These are phyloP conservation scores for Heliornis fulica DNA, from an alignment of 2,113 vertebrate genomes.

Conservation along the genomic window DNA sequence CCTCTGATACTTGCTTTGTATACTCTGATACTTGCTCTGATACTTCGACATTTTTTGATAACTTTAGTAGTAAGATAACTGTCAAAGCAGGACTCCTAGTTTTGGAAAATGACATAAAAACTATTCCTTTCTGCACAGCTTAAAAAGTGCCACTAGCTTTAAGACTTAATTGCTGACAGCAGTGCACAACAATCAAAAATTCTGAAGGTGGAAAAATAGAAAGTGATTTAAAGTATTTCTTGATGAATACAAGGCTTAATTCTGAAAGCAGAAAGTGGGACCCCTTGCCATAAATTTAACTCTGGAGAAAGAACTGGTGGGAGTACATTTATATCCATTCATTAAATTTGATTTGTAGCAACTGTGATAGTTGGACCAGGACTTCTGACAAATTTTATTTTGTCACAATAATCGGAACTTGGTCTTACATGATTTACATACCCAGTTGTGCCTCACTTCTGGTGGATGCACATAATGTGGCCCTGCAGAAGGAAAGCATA, in stretches of 20 bases:
- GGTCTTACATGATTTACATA: neutral
- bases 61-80: neutral
- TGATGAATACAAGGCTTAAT: neutral
- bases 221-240: neutral
- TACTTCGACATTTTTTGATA: neutral
- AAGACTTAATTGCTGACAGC: neutral
- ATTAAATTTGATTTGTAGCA: neutral
- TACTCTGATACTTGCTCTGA: neutral
- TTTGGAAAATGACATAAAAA: neutral
- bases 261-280: neutral
- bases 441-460: neutral
- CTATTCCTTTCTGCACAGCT: neutral
- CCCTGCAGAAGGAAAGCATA: constrained; percentile 38
- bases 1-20: neutral
- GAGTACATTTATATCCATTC: neutral
- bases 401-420: neutral
- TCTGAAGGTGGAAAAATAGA: neutral
- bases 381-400: neutral
- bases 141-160: neutral
- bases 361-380: neutral
- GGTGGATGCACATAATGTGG: constrained; percentile 38
- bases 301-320: neutral
- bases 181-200: neutral
- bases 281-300: neutral
- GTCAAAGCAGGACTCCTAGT: neutral